Evolutionary conservation across 2,113 vertebrate species (phyloP).

Genomic region (Perca flavescens): DNA sequence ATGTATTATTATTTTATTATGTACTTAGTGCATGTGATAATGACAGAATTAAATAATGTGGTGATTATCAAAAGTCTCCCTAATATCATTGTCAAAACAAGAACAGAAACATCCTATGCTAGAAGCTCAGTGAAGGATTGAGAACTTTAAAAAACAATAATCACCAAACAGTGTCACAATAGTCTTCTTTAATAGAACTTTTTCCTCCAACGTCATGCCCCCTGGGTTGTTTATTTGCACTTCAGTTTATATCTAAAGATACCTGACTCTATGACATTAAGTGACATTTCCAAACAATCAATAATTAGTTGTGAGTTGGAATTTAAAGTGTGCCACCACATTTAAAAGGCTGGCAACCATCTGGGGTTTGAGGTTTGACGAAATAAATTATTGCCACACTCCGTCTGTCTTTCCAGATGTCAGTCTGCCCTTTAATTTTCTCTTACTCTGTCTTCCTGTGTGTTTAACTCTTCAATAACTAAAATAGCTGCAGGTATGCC

Average conservation of each 20-base stretch:
- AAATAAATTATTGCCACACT: conserved; percentile 73
- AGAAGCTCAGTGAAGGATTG: not conserved
- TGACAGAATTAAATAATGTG: not conserved
- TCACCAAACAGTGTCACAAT: not conserved
- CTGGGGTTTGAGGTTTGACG: conserved; percentile 61
- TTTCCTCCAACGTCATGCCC: not conserved
- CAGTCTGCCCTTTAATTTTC: conserved; percentile 66
- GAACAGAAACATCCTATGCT: not conserved
- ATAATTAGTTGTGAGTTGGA: conserved; percentile 65
- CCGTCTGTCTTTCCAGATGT: conserved; percentile 74
- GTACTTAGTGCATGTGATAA: not conserved
- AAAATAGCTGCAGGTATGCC: conserved; percentile 25
- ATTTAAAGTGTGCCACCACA: conserved; percentile 65
- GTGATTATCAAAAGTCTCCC: not conserved
- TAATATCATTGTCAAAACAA: not conserved
- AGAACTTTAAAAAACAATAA: not conserved
- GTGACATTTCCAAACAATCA: conserved; percentile 69
- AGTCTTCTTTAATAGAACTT: not conserved
- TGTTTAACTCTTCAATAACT: conserved; percentile 43
- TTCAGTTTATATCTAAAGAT: conserved; percentile 44
- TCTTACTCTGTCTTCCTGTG: conserved; percentile 39
- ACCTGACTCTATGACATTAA: conserved; percentile 57
- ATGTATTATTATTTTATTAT: not conserved
- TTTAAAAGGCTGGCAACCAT: conserved; percentile 68
- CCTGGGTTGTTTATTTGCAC: not conserved